phyloP scores from a whole-genome alignment of 2,888 invertebrate species.

The Andricus quercusramuli region DNA sequence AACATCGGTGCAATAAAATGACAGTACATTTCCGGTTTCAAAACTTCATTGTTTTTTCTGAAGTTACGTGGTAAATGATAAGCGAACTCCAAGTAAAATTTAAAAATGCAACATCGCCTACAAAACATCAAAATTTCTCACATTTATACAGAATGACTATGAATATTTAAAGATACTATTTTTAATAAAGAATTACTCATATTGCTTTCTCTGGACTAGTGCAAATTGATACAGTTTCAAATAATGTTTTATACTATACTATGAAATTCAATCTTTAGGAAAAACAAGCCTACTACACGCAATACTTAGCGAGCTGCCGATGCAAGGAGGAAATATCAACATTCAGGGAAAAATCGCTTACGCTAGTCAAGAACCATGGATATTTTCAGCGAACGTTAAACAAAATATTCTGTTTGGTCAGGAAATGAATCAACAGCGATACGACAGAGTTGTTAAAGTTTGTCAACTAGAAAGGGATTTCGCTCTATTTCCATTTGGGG shows the following conservation, averaged over 20 bases:
- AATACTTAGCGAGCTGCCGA: conserved; percentile 84
- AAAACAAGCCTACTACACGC: conserved; percentile 82
- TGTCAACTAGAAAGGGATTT: conserved; percentile 88
- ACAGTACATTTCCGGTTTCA: too few species aligned
- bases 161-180: too few species aligned
- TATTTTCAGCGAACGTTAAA: conserved; percentile 84
- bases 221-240: background rate
- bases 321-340: conserved; percentile 81
- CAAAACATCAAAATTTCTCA: too few species aligned
- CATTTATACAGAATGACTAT: too few species aligned
- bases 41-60: too few species aligned
- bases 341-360: conserved; percentile 86
- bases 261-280: conserved; percentile 77
- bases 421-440: conserved; percentile 69
- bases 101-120: too few species aligned
- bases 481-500: conserved; percentile 86
- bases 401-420: conserved; percentile 81
- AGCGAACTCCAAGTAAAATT: too few species aligned
- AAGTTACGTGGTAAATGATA: too few species aligned
- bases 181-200: too few species aligned
- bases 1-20: too few species aligned
- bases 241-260: background rate
- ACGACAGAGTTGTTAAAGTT: conserved; percentile 81
- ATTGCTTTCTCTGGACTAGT: too few species aligned
- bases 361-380: conserved; percentile 92